phyloP scores from a whole-genome alignment of 1,140 invertebrate genomes.

The Trichomalopsis sarcophagae region DNA sequence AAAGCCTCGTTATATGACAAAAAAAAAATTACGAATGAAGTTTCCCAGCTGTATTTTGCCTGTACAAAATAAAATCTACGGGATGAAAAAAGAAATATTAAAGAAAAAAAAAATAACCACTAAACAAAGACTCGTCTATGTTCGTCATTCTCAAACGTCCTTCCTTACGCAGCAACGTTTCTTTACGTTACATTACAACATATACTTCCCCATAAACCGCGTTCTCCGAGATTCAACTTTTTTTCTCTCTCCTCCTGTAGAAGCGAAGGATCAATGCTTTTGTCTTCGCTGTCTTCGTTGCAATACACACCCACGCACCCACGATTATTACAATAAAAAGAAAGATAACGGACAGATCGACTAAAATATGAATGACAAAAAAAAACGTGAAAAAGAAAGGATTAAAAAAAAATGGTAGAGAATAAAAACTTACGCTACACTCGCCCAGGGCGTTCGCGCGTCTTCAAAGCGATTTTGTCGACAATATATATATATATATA shows the following conservation, averaged over 20 bases:
- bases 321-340: slow-evolving; percentile 9
- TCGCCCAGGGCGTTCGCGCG: slow-evolving; percentile 42
- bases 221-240: background rate
- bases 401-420: slow-evolving; percentile 22
- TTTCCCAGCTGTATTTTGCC: slow-evolving; percentile 42
- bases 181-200: background rate
- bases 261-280: slow-evolving; percentile 61
- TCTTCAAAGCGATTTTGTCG: slow-evolving; percentile 44
- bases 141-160: slow-evolving; percentile 10
- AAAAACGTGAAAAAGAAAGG: background rate
- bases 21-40: slow-evolving; percentile 42
- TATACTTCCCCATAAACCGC: background rate
- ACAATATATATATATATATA: slow-evolving; percentile 49
- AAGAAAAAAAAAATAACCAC: slow-evolving; percentile 8
- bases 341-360: background rate
- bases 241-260: background rate
- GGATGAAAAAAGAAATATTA: slow-evolving; percentile 16
- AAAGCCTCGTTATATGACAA: background rate
- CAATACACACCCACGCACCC: slow-evolving; percentile 5
- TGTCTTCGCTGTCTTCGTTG: slow-evolving; percentile 61
- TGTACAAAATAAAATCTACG: slow-evolving; percentile 51
- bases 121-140: background rate
- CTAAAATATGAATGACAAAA: background rate
- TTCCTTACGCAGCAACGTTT: background rate
- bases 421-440: slow-evolving; percentile 28